Evolutionary conservation across 2,888 invertebrate genomes (phyloP).

Genomic region (Amphiduros pacificus): DNA sequence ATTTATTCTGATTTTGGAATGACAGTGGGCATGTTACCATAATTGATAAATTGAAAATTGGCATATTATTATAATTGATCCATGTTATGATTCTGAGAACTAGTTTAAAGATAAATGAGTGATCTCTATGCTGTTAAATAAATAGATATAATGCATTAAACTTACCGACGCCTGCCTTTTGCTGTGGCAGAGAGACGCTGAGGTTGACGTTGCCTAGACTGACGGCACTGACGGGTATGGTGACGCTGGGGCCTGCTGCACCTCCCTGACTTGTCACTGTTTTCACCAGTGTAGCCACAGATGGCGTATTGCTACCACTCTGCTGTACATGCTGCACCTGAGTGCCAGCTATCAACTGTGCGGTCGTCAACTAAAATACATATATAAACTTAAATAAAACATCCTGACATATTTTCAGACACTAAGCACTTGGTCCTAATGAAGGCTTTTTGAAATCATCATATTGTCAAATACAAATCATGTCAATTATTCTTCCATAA

Average conservation of each 20-base stretch:
- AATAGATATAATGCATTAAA: slow-evolving; percentile 2
- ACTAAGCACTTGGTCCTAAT: too few species aligned
- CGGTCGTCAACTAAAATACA: slow-evolving; percentile 6
- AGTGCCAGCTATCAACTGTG: slow-evolving; percentile 20
- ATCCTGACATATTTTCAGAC: too few species aligned
- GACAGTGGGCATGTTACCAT: neutral
- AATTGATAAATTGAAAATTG: neutral
- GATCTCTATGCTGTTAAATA: neutral
- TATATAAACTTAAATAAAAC: too few species aligned
- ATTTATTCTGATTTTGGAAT: neutral
- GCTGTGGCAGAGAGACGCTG: slow-evolving; percentile 61
- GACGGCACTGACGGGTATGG: slow-evolving; percentile 63
- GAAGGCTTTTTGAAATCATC: too few species aligned
- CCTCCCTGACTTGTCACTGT: slow-evolving; percentile 62
- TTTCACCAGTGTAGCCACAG: slow-evolving; percentile 70
- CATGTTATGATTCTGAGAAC: too few species aligned
- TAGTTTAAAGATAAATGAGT: too few species aligned
- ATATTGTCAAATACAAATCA: too few species aligned
- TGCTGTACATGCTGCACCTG: slow-evolving; percentile 1
- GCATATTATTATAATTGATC: too few species aligned
- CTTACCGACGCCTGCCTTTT: slow-evolving; percentile 40
- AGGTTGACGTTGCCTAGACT: slow-evolving; percentile 58
- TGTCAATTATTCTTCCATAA: too few species aligned
- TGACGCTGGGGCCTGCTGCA: slow-evolving; percentile 57
- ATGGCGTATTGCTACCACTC: slow-evolving; percentile 54